Evolutionary conservation across 1,140 invertebrate genomes (phyloP).

Genomic region (Mamestra configurata): DNA sequence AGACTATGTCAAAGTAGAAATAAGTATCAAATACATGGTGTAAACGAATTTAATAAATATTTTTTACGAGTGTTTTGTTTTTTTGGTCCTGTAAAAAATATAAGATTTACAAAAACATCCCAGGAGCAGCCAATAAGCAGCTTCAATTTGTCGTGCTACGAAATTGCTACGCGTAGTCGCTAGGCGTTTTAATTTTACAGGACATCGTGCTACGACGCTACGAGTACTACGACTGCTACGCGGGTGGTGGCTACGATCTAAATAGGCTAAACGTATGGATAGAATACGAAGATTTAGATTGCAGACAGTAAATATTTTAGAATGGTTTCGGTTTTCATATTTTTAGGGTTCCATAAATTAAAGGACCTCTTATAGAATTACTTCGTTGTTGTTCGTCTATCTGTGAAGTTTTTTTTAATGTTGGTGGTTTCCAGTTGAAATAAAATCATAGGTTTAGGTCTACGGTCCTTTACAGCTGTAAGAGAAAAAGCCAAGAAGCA

Average conservation of each 20-base stretch:
- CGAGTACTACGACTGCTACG: background rate
- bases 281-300: no score
- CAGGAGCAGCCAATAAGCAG: background rate
- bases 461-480: no score
- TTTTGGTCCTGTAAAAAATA: background rate
- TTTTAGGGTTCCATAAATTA: no score
- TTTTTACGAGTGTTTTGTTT: constrained; percentile 17
- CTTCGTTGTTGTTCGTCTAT: no score
- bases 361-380: no score
- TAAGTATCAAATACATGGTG: constrained; percentile 32
- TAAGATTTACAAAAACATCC: background rate
- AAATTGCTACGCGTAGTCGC: background rate
- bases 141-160: background rate
- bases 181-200: background rate
- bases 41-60: constrained; percentile 38
- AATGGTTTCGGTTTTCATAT: no score
- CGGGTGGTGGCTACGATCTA: background rate
- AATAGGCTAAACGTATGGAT: background rate
- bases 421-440: no score
- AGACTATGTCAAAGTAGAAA: background rate
- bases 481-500: no score
- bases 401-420: no score
- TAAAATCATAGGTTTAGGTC: no score
- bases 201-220: background rate
- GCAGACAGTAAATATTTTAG: no score